Base-by-base conservation (phyloP, 2,113 vertebrate genomes). In the Dasyurus viverrinus region DNA sequence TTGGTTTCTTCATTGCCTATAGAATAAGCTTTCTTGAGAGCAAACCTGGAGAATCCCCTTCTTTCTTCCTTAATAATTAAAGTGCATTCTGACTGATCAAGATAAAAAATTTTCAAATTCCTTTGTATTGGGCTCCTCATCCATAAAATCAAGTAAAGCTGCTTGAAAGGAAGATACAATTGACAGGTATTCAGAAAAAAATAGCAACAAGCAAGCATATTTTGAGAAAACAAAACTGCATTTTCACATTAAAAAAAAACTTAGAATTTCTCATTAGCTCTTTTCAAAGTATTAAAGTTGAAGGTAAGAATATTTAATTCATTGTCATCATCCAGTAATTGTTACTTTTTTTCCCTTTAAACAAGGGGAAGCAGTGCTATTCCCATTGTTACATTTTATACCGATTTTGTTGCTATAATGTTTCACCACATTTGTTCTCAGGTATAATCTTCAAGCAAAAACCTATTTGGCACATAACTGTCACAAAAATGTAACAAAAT, bases 401-500 rank as follows among this genome's bases (percentile, higher is more conserved):
- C 53, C 36, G 14, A 0, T 0, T 52, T 91, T 27, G n/a, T 9
- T 36, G 22, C 60, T 95, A 50, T 26, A 26, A 22, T 25, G 95
- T 2, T 24, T 95, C 30, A 36, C 53, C 48, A 57, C 19, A 54
- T 93, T 93, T 94, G 54, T 94, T 93, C 91, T 47, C 48, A 36
- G 54, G 42, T 60, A 50, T 0, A 8, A n/a, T 22, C 68, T 0
- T 1, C 30, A 91, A 50, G 47, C 57, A 55, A 36, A 96, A 96
- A 94, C 26, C 91, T 92, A 42, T 92, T 97, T 98, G 98, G 98
- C 98, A 98, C 97, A 97, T 98, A 90, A 60, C 42, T 94, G 93
- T 98, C 97, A 98, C 92, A 48, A 97, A 96, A 97, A 97, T 91
- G 95, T 96, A 97, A 96, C 90, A 90, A 96, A 97, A 95, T 89